Base-by-base conservation (phyloP, 2,113 vertebrate genomes). In the Apteryx mantelli region DNA sequence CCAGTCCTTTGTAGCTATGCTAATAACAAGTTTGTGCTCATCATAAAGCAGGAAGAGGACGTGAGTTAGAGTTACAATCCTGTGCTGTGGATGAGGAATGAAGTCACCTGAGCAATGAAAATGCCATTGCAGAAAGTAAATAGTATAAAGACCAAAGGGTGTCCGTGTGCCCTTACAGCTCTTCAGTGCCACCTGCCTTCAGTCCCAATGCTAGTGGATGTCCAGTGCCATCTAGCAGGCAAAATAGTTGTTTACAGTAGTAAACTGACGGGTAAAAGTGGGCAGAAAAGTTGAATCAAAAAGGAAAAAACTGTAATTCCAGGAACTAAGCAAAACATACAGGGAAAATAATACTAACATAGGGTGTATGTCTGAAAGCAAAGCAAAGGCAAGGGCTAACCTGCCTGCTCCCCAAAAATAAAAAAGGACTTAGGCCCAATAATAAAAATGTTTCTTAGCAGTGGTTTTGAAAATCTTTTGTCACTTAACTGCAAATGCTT, bases 181-280 rank as follows among this genome's bases (percentile, higher is more conserved):
- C 94, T 86, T 90, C 89, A 79, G 95, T 97, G 96, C 96, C 94
- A 96, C 95, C 93, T 96, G 95, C 95, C 88, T 92, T 88, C 77
- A 2, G 91, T 77, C 85, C 60, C 75, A 32, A 9, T 5, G 89
- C 91, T 44, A 25, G 95, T 97, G 97, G 97, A 84, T 96, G 91
- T 83, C 94, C 97, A 97, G 97, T 97, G 97, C 97, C 97, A 97
- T 83, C 97, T 97, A 97, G 97, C 97, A 95, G 97, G 82, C 94
- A 93, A 82, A 91, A 16, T 88, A 70, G 82, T 91, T 94, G 97
- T 79, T 96, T 93, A 95, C 97, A 97, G 82, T 68, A 44, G 79
- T 7, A 7, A 89, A 7, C 42, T 7, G 32, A 30, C 22, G 93
- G 88, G 61, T 48, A 17, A 78, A 64, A 52, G 40, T 52, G n/a